Evolutionary conservation across 2,888 invertebrate species (phyloP), one percentile per base, ranked within the genome.

Genomic region (Leptura quadrifasciata): DNA sequence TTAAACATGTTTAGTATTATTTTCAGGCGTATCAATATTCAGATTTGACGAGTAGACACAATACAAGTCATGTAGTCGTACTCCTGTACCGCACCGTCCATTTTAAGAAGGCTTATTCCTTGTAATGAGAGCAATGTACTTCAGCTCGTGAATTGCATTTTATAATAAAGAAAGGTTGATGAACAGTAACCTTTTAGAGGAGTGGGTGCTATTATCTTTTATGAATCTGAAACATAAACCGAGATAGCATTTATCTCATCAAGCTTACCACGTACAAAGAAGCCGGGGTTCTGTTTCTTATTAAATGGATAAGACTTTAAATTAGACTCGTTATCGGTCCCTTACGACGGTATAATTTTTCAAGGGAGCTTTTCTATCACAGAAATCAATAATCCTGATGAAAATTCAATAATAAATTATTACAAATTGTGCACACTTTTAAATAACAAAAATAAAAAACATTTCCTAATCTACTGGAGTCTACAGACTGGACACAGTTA

Each of bases 131-230:
- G 47, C 47, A 47, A 47, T 5, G 47, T 47, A 47, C 47, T 47
- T 47, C 4, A n/a, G 17, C 47, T 47, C 47, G 47, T 47, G 47
- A 47, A 47, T 47, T 47, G 47, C 47, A 47, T n/a, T 47, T 15
- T 47, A 47, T n/a, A 47, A 47, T 47, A 47, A n/a, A 47, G n/a
- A 47, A n/a, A n/a, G 47, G 47, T 47, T 47, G 47, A 47, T n/a
- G 47, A 47, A 47, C 47, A 47, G 15, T 47, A n/a, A 47, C 47
- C 47, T 12, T 15, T 47, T 47, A 47, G 47, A 47, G 35, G n/a
- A 47, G 47, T n/a, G 47, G 47, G 5, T 3, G 47, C 47, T 47
- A 4, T 47, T 47, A 47, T 47, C 47, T 47, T 2, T n/a, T 2
- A 47, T 47, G 47, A 15, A 39, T 15, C 15, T 47, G 47, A 47